Evolutionary conservation across 1,140 invertebrate species (phyloP).

Genomic region (Bombus turneri): DNA sequence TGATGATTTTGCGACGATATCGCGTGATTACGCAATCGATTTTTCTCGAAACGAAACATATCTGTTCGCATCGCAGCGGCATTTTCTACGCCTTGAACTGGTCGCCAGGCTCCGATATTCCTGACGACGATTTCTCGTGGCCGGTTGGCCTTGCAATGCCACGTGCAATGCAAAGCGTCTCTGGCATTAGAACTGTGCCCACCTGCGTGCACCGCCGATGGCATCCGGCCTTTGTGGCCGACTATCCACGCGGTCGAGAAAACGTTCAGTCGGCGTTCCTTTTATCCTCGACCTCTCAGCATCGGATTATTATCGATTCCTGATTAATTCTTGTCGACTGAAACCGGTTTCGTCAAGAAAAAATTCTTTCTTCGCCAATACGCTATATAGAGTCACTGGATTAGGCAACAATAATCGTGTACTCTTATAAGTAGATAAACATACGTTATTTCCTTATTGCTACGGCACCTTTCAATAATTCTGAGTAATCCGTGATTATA

Average conservation of each 20-base stretch:
- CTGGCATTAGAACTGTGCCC: slow-evolving; percentile 52
- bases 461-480: background rate
- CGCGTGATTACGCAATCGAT: slow-evolving; percentile 55
- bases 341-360: background rate
- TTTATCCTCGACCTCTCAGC: background rate
- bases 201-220: slow-evolving; percentile 44
- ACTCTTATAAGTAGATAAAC: background rate
- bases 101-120: slow-evolving; percentile 48
- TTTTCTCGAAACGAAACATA: slow-evolving; percentile 34
- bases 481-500: background rate
- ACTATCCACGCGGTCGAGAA: slow-evolving; percentile 23
- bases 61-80: slow-evolving; percentile 8
- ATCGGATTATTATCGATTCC: background rate
- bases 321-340: background rate
- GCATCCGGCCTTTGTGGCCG: slow-evolving; percentile 48
- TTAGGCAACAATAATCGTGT: background rate
- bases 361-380: background rate
- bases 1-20: background rate
- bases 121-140: slow-evolving; percentile 47
- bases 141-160: slow-evolving; percentile 67
- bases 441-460: background rate
- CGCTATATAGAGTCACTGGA: background rate
- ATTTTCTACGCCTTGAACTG: slow-evolving; percentile 50
- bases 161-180: slow-evolving; percentile 53
- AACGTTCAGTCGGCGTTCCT: background rate